Base-by-base conservation (phyloP, 1,140 invertebrate genomes). In the Glossosoma conforme region DNA sequence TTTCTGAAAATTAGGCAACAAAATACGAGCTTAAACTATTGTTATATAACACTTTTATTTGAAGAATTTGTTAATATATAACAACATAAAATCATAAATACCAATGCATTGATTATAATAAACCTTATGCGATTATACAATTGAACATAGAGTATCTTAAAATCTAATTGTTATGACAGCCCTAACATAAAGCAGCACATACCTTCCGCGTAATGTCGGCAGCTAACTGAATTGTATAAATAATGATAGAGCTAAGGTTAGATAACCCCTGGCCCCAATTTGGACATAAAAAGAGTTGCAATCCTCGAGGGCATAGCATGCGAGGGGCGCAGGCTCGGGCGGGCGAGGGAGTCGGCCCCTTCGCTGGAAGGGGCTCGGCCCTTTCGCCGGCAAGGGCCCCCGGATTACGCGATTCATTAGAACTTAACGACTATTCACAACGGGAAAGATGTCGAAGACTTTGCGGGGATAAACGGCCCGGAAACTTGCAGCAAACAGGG, bases 381-480 rank as follows among this genome's bases (percentile, higher is more conserved):
- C 37, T 38, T 50, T 41, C 36, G 25, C 32, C 30, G 35, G 32
- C 10, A 41, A 28, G 40, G 8, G 19, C 48, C 48, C 48, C 50
- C 15, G 19, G 47, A 58, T 58, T 58, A 51, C 46, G 44, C 56
- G 56, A 58, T 58, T 58, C 56, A 58, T 58, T 58, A 54, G 52
- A 33, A 38, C 56, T 54, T 37, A 43, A 51, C 46, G 46, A 58
- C 48, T 54, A 54, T 54, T 44, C 38, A 45, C 46, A 42, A 15
- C 6, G 40, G 40, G 44, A 28, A 24, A 54, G 41, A 37, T 44
- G 40, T 43, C 18, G 18, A 42, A 11, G 11, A 8, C n/a, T 28
- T 8, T 28, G 24, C 6, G n/a, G n/a, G 24, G n/a, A 28, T 28
- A 28, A 28, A n/a, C 24, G 24, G 24, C 24, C 24, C n/a, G 24